Percentiles rank a stretch among this genome's conserved stretches.
These are phyloP conservation scores for Python bivittatus DNA, from an alignment of 2,113 vertebrate genomes.

Conservation along the genomic window DNA sequence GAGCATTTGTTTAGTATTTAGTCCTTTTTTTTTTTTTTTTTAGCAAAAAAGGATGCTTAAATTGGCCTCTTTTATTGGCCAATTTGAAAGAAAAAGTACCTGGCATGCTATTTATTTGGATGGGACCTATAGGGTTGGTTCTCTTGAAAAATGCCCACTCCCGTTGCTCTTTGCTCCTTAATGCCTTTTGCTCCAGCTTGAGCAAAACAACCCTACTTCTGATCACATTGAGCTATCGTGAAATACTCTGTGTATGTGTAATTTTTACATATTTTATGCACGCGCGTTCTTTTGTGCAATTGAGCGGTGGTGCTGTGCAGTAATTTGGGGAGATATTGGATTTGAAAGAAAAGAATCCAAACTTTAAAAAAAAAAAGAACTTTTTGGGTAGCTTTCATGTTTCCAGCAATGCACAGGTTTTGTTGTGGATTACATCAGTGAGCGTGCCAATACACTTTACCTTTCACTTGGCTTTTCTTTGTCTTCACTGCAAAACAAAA, in stretches of 20 bases:
- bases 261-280: neutral
- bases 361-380: neutral
- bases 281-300: neutral
- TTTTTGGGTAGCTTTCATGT: neutral
- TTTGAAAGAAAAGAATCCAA: neutral
- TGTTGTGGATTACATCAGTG: neutral
- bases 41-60: neutral
- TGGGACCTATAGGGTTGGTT: neutral
- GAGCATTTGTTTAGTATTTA: too few species aligned
- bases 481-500: conserved; percentile 43
- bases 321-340: neutral
- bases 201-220: neutral
- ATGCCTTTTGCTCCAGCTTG: neutral
- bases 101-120: neutral
- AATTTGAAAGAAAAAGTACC: neutral
- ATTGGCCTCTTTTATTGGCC: neutral
- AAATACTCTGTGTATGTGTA: neutral
- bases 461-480: conserved; percentile 21
- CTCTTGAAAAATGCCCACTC: neutral
- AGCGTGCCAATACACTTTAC: neutral
- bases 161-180: neutral
- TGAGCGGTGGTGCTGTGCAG: neutral
- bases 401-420: neutral
- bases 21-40: too few species aligned
- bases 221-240: neutral